Percentiles rank a stretch among this genome's conserved stretches.
phyloP scores from a whole-genome alignment of 2,113 vertebrate species.

The Tachysurus fulvidraco region DNA sequence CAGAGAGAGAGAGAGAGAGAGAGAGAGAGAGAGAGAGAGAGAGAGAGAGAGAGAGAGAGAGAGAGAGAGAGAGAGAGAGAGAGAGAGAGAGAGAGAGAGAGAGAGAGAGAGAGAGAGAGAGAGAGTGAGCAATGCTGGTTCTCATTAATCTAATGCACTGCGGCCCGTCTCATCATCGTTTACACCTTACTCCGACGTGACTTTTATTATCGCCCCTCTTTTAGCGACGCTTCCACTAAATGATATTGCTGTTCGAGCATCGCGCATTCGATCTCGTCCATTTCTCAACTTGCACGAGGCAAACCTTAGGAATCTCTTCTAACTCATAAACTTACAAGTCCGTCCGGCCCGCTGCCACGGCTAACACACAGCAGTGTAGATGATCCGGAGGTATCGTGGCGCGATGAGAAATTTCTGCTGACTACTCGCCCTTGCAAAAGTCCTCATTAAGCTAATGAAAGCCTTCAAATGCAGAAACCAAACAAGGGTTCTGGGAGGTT shows the following conservation, averaged over 20 bases:
- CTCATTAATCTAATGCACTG: slow-evolving; percentile 50
- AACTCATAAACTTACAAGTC: slow-evolving; percentile 20
- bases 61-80: background rate
- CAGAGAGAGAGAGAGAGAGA: background rate
- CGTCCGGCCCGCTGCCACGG: background rate
- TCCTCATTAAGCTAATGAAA: slow-evolving; percentile 99
- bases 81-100: no score
- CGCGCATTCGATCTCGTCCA: slow-evolving; percentile 1
- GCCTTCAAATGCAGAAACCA: slow-evolving; percentile 87
- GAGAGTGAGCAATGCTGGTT: slow-evolving; percentile 6
- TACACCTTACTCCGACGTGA: slow-evolving; percentile 34
- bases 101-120: slow-evolving; percentile 11
- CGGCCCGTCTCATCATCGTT: slow-evolving; percentile 44
- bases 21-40: background rate
- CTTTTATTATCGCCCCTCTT: slow-evolving; percentile 42
- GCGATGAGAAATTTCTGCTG: slow-evolving; percentile 77
- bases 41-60: background rate
- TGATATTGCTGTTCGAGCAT: slow-evolving; percentile 40
- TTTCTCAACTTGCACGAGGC: slow-evolving; percentile 8
- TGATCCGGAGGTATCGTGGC: slow-evolving; percentile 30
- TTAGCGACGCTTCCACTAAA: slow-evolving; percentile 11
- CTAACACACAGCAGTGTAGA: slow-evolving; percentile 11
- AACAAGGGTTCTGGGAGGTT: slow-evolving; percentile 93
- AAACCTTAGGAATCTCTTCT: slow-evolving; percentile 32
- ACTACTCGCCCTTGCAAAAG: slow-evolving; percentile 99